Conservation (phyloP, 1,140 invertebrate species). For the Pachypeltis micranthus region DNA sequence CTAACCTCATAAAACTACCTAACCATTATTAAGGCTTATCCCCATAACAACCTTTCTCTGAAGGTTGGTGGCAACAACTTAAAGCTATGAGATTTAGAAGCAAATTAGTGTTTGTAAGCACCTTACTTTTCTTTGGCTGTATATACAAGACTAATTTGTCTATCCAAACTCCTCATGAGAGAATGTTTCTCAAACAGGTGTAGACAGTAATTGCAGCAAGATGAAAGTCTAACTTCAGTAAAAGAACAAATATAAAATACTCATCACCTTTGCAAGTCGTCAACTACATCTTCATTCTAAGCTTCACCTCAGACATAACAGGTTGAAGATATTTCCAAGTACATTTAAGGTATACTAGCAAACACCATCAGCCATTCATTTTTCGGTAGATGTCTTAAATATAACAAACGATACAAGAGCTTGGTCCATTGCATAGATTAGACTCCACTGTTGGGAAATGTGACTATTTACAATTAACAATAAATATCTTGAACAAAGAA, state of each 20-base stretch:
- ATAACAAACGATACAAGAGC: slow-evolving; percentile 16
- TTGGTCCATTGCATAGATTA: slow-evolving; percentile 16
- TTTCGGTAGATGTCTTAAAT: neutral
- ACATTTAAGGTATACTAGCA: too few species aligned
- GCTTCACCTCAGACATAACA: neutral
- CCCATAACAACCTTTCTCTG: neutral
- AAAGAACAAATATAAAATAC: neutral
- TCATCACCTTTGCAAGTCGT: neutral
- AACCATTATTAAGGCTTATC: slow-evolving; percentile 16
- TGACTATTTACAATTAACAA: neutral
- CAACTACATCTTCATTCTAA: neutral
- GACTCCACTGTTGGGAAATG: slow-evolving; percentile 17
- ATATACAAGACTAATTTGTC: slow-evolving; percentile 16
- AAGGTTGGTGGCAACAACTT: slow-evolving; percentile 10
- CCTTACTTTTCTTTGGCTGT: slow-evolving; percentile 20
- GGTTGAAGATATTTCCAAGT: neutral
- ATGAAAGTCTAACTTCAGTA: neutral
- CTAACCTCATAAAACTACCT: slow-evolving; percentile 12
- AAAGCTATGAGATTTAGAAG: slow-evolving; percentile 17
- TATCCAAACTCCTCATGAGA: slow-evolving; percentile 7
- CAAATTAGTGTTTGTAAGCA: slow-evolving; percentile 17
- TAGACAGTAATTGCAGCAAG: neutral
- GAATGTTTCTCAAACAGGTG: slow-evolving; percentile 19
- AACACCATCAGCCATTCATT: neutral
- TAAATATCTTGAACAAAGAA: too few species aligned